These are phyloP conservation scores for Aphelinus atriplicis DNA, from an alignment of 1,140 invertebrate genomes.

Conservation along the genomic window DNA sequence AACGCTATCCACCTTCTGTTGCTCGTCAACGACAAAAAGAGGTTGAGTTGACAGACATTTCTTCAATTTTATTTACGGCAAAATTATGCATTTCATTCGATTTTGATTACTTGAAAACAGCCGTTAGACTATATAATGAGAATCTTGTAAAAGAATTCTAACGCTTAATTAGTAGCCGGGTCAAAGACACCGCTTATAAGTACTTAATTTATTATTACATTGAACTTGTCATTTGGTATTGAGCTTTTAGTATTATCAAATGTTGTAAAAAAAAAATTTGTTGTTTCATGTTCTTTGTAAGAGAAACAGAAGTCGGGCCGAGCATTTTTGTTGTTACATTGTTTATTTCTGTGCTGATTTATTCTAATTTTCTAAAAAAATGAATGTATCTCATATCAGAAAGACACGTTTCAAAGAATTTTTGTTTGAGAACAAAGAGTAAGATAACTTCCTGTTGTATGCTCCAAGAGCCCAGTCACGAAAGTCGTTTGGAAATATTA, in stretches of 20 bases:
- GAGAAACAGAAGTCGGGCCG: conserved; percentile 29
- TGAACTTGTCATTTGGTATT: conserved; percentile 42
- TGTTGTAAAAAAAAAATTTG: conserved; percentile 24
- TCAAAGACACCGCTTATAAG: conserved; percentile 46
- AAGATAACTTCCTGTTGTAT: neutral
- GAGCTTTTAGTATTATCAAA: conserved; percentile 9
- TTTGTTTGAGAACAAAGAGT: conserved; percentile 16
- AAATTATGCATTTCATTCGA: no score
- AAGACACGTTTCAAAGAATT: neutral
- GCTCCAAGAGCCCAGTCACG: conserved; percentile 36
- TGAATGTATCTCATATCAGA: neutral
- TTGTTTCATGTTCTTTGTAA: conserved; percentile 12
- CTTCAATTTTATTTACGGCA: conserved; percentile 24
- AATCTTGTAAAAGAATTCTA: conserved; percentile 37
- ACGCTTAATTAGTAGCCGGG: conserved; percentile 47
- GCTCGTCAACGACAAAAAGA: no score
- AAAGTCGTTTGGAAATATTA: conserved; percentile 18
- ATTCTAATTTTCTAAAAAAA: conserved; percentile 13
- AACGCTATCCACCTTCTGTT: conserved; percentile 51
- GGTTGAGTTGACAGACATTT: neutral
- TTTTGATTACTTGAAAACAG: no score
- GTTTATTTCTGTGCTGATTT: conserved; percentile 39
- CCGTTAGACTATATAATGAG: conserved; percentile 6
- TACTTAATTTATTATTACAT: conserved; percentile 50
- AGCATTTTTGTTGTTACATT: conserved; percentile 42